phyloP scores from a whole-genome alignment of 2,888 invertebrate species.

The Trichopoda pennipes region DNA sequence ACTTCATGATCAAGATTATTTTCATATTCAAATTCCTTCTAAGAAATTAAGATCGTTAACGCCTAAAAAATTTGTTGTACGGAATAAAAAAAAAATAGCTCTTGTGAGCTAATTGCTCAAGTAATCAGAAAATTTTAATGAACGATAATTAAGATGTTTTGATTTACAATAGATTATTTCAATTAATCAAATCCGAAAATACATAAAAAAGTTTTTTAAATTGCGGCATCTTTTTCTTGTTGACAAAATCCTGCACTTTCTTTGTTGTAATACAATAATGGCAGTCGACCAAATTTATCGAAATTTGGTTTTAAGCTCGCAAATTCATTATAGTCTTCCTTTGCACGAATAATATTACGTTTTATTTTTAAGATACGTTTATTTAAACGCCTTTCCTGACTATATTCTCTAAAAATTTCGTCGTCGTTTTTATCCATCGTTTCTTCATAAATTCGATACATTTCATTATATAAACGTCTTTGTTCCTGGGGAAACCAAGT shows the following conservation, averaged over 20 bases:
- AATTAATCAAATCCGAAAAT: too few species aligned
- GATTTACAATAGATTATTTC: too few species aligned
- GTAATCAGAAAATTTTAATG: too few species aligned
- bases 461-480: constrained; percentile 50
- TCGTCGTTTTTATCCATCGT: constrained; percentile 51
- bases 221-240: constrained; percentile 21
- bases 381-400: constrained; percentile 55
- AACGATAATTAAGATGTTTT: too few species aligned
- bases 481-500: constrained; percentile 64
- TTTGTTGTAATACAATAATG: constrained; percentile 52
- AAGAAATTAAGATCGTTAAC: too few species aligned
- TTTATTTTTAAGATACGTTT: constrained; percentile 40
- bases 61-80: too few species aligned
- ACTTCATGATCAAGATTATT: too few species aligned
- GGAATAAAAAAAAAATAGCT: too few species aligned
- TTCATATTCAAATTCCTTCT: too few species aligned
- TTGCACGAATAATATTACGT: constrained; percentile 3
- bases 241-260: constrained; percentile 24
- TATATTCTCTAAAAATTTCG: constrained; percentile 49
- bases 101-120: too few species aligned
- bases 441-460: constrained; percentile 64
- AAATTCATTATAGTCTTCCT: constrained; percentile 48
- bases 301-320: constrained; percentile 52
- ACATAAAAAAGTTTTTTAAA: too few species aligned
- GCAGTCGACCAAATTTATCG: constrained; percentile 50